Evolutionary conservation across 2,888 invertebrate genomes (phyloP).

Genomic region (Brachyopa scutellaris): DNA sequence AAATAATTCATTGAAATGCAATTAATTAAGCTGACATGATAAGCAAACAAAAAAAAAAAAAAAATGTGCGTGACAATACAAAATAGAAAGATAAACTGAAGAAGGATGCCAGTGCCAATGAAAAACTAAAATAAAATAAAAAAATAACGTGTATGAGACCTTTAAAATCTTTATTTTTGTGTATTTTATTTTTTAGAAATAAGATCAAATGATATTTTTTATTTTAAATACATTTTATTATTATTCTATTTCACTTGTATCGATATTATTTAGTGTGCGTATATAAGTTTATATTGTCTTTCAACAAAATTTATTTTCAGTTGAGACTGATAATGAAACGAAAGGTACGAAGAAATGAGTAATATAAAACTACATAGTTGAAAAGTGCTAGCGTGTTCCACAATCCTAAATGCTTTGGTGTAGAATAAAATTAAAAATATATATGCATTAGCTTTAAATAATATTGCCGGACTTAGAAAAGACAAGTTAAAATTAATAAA

Average conservation of each 20-base stretch:
- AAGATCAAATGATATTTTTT: not conserved
- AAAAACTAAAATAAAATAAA: too few species aligned
- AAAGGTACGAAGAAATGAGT: conserved; percentile 58
- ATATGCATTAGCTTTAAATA: conserved; percentile 2
- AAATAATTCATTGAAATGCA: too few species aligned
- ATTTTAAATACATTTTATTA: too few species aligned
- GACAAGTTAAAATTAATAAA: too few species aligned
- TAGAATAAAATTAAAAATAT: conserved; percentile 12
- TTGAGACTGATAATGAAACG: conserved; percentile 69
- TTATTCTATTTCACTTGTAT: too few species aligned
- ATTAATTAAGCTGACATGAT: too few species aligned
- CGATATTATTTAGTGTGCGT: conserved; percentile 14
- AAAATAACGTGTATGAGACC: conserved; percentile 1
- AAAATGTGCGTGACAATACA: too few species aligned
- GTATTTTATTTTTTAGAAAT: not conserved
- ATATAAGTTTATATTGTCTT: conserved; percentile 21
- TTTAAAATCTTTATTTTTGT: conserved; percentile 4
- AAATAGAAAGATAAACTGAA: too few species aligned
- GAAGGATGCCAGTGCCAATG: too few species aligned
- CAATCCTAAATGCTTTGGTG: conserved; percentile 50
- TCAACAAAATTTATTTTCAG: conserved; percentile 57
- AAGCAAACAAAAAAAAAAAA: too few species aligned
- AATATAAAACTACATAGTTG: not conserved
- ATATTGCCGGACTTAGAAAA: not conserved
- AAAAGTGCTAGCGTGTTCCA: conserved; percentile 42